Conservation (phyloP, 2,888 invertebrate species). For the Neria commutata region DNA sequence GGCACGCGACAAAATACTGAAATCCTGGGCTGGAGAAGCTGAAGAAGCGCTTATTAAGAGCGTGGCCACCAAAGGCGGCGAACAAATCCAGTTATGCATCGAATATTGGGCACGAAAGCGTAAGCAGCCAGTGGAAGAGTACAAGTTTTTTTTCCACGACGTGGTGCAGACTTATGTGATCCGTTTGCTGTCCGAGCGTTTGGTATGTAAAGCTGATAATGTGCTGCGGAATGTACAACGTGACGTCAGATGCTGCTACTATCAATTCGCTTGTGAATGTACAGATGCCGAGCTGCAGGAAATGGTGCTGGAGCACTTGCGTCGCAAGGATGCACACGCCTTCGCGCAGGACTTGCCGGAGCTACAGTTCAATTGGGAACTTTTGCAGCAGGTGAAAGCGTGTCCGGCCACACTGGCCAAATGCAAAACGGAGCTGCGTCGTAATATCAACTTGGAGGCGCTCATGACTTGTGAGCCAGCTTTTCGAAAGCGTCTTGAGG, state of each 20-base stretch:
- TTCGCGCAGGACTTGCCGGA: conserved; percentile 46
- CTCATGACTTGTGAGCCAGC: conserved; percentile 53
- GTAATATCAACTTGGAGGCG: conserved; percentile 51
- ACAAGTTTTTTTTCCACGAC: conserved; percentile 52
- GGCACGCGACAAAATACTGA: conserved; percentile 53
- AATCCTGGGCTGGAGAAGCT: conserved; percentile 55
- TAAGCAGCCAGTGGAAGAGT: conserved; percentile 38
- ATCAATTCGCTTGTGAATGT: conserved; percentile 67
- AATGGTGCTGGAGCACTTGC: conserved; percentile 71
- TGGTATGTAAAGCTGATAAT: conserved; percentile 55
- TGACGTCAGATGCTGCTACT: conserved; percentile 55
- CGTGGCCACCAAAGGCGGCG: conserved; percentile 62
- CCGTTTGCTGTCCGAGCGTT: conserved; percentile 54
- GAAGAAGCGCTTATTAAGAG: conserved; percentile 57
- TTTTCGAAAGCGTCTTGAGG: conserved; percentile 47
- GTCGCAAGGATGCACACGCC: conserved; percentile 61
- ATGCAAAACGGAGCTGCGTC: conserved; percentile 33
- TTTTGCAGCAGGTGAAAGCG: conserved; percentile 46
- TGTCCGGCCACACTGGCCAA: conserved; percentile 33
- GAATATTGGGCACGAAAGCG: conserved; percentile 53
- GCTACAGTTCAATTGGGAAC: conserved; percentile 51
- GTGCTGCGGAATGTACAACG: conserved; percentile 53
- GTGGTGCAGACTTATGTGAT: conserved; percentile 57
- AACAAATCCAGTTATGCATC: conserved; percentile 55
- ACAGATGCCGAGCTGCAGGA: conserved; percentile 67